Conservation (phyloP, 2,888 invertebrate genomes). For the Rhogogaster chlorosoma region DNA sequence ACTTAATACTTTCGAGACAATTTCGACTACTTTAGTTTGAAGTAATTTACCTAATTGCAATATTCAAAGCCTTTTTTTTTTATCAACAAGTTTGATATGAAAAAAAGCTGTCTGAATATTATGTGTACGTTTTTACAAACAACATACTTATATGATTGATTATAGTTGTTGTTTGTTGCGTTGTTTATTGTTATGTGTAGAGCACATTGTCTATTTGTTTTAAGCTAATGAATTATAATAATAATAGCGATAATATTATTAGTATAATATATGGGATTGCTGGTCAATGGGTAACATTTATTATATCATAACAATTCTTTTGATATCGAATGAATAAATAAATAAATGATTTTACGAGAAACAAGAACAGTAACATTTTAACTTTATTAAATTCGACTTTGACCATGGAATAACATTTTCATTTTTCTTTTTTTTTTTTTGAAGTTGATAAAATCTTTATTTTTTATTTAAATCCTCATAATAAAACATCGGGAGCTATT, state of each 20-base stretch:
- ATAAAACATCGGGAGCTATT: too few species aligned
- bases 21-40: not conserved
- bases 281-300: slow-evolving; percentile 55
- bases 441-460: not conserved
- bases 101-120: not conserved
- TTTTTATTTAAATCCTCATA: too few species aligned
- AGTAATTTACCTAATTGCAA: not conserved
- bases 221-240: not conserved
- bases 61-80: not conserved
- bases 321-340: not conserved
- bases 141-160: not conserved
- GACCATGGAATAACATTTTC: not conserved
- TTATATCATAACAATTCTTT: slow-evolving; percentile 21
- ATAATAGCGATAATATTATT: slow-evolving; percentile 5
- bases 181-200: slow-evolving; percentile 70
- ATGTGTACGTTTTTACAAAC: not conserved
- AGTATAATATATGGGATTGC: slow-evolving; percentile 39
- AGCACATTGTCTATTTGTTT: slow-evolving; percentile 64
- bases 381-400: not conserved
- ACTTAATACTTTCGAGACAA: not conserved
- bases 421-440: too few species aligned
- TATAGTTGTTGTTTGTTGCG: slow-evolving; percentile 56
- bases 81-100: not conserved
- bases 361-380: not conserved
- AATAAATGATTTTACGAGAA: not conserved